A percentile compares a stretch with the other conserved stretches of the same genome.
Evolutionary conservation across 2,113 vertebrate species (phyloP).

Genomic region (Toxotes chatareus): DNA sequence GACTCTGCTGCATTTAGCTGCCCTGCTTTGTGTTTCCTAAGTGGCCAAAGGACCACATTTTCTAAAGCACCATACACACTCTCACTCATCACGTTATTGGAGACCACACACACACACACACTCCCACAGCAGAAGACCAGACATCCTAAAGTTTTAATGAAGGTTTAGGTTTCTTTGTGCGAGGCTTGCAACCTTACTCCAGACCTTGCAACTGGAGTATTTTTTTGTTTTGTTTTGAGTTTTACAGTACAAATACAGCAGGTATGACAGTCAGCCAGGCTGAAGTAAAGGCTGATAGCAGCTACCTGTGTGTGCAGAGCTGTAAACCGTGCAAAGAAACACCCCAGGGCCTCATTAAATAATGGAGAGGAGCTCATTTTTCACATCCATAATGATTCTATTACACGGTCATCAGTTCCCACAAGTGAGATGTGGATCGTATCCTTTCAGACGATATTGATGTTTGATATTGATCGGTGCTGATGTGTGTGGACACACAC

Average conservation of each 20-base stretch:
- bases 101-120: conserved; percentile 49
- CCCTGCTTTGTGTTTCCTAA: conserved; percentile 13
- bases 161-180: conserved; percentile 76
- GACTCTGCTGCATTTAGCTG: background rate
- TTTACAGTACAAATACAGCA: background rate
- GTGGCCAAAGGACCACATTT: background rate
- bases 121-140: conserved; percentile 48
- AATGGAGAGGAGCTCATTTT: conserved; percentile 68
- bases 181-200: too few relatives aligned
- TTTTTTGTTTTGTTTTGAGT: background rate
- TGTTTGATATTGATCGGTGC: background rate
- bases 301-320: background rate
- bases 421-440: conserved; percentile 17
- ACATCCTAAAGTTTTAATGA: conserved; percentile 84
- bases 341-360: conserved; percentile 49
- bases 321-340: background rate
- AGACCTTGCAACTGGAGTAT: background rate
- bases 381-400: conserved; percentile 66
- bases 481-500: background rate
- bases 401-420: conserved; percentile 63
- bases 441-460: background rate
- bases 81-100: conserved; percentile 74
- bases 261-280: background rate
- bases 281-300: background rate
- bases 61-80: conserved; percentile 68